phyloP scores from a whole-genome alignment of 2,113 vertebrate genomes.

The Entosphenus tridentatus region DNA sequence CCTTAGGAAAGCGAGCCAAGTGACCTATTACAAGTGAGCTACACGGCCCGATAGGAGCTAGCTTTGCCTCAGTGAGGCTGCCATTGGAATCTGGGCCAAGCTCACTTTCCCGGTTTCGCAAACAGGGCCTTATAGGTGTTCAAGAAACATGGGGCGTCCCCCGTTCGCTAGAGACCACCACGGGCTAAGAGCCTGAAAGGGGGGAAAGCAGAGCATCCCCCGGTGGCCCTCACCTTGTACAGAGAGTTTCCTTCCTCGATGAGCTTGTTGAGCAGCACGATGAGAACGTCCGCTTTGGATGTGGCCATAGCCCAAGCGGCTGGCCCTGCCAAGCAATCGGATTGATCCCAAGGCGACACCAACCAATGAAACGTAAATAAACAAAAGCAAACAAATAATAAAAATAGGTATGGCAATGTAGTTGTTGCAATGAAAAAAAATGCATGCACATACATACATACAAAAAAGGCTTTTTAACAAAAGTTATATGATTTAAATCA shows the following conservation, averaged over 20 bases:
- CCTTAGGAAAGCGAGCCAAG: too few relatives aligned
- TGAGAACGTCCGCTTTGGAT: slow-evolving; percentile 89
- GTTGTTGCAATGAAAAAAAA: neutral
- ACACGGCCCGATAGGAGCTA: too few relatives aligned
- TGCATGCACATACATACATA: neutral
- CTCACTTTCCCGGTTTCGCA: too few relatives aligned
- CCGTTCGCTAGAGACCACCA: too few relatives aligned
- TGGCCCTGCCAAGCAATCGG: slow-evolving; percentile 39
- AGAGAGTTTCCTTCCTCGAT: slow-evolving; percentile 92
- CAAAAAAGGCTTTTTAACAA: neutral
- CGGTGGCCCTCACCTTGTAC: slow-evolving; percentile 45
- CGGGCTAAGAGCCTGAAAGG: too few relatives aligned
- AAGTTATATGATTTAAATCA: too few relatives aligned
- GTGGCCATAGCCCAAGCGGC: slow-evolving; percentile 98
- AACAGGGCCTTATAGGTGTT: too few relatives aligned
- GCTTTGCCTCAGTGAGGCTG: too few relatives aligned
- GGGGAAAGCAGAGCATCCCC: too few relatives aligned
- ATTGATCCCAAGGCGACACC: neutral
- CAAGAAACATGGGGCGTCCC: too few relatives aligned
- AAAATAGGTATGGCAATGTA: neutral
- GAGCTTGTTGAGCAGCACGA: slow-evolving; percentile 90
- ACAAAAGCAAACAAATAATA: neutral
- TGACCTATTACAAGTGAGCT: too few relatives aligned
- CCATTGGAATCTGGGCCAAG: too few relatives aligned
- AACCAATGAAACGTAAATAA: neutral